These are phyloP conservation scores for Dioctria rufipes DNA, from an alignment of 2,888 invertebrate species.

Conservation along the genomic window DNA sequence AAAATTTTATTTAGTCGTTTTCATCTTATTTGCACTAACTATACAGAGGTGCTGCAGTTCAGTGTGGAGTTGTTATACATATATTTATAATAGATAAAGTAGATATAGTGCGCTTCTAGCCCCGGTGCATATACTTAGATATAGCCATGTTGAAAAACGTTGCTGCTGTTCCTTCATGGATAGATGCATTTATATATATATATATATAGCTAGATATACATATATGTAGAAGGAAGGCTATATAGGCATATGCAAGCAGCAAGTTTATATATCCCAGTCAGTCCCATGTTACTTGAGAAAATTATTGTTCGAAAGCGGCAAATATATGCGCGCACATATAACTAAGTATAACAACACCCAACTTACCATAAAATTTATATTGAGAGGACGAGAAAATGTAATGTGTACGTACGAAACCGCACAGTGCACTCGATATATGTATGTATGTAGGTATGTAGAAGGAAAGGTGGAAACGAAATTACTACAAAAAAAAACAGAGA, in stretches of 20 bases:
- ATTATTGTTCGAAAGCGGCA: conserved; percentile 48
- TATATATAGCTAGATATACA: neutral
- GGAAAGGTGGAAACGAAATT: conserved; percentile 49
- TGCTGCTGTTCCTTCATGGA: neutral
- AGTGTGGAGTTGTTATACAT: neutral
- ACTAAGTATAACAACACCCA: neutral
- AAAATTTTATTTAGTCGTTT: conserved; percentile 30
- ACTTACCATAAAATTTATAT: conserved; percentile 50
- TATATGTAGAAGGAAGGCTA: neutral
- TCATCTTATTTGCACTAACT: neutral
- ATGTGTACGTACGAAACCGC: neutral
- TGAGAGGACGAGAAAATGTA: conserved; percentile 16
- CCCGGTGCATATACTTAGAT: neutral
- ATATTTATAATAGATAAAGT: no score
- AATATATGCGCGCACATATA: conserved; percentile 37
- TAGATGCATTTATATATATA: neutral
- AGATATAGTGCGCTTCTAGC: neutral
- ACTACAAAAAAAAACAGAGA: conserved; percentile 5
- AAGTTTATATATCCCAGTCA: neutral
- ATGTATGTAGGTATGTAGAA: neutral
- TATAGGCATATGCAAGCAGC: neutral
- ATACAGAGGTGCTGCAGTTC: neutral
- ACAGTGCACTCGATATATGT: conserved; percentile 18
- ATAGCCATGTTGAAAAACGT: neutral
- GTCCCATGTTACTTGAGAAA: conserved; percentile 34